Conservation (phyloP, 1,140 invertebrate species). For the Pachyrhynchus sulphureomaculatus region DNA sequence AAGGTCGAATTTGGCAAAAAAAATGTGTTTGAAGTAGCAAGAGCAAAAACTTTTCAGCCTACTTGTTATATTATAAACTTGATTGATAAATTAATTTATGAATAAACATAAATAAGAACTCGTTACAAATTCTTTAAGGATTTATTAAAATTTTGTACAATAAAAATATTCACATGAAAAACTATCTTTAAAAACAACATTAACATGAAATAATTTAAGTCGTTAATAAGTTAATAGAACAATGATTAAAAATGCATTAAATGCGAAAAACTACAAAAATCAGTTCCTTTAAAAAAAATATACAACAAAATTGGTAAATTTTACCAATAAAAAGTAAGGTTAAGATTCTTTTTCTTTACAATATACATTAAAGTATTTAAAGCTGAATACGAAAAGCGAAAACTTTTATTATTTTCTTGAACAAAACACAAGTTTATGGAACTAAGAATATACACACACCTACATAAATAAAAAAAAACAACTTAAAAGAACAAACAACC, state of each 20-base stretch:
- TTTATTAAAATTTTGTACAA: conserved; percentile 29
- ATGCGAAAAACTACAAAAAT: conserved; percentile 24
- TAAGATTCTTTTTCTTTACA: conserved; percentile 17
- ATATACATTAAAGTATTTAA: conserved; percentile 18
- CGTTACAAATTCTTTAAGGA: neutral
- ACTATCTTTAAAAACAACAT: conserved; percentile 16
- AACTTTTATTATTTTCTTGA: neutral
- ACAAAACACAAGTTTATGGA: neutral
- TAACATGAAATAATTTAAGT: conserved; percentile 30
- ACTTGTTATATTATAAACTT: too few species aligned
- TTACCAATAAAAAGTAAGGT: conserved; percentile 9
- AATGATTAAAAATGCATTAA: conserved; percentile 27
- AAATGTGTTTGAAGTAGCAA: too few species aligned
- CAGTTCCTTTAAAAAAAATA: conserved; percentile 22
- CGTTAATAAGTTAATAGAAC: conserved; percentile 29
- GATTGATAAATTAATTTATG: too few species aligned
- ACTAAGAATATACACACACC: neutral
- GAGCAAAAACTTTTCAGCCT: too few species aligned
- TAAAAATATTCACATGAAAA: conserved; percentile 25
- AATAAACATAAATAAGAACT: too few species aligned
- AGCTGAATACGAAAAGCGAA: conserved; percentile 1
- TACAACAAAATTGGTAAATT: conserved; percentile 17
- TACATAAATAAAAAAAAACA: neutral
- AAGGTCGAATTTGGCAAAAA: too few species aligned
- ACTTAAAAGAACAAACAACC: neutral